Evolutionary conservation across 2,888 invertebrate genomes (phyloP).

Genomic region (Platerodrilus igneus): DNA sequence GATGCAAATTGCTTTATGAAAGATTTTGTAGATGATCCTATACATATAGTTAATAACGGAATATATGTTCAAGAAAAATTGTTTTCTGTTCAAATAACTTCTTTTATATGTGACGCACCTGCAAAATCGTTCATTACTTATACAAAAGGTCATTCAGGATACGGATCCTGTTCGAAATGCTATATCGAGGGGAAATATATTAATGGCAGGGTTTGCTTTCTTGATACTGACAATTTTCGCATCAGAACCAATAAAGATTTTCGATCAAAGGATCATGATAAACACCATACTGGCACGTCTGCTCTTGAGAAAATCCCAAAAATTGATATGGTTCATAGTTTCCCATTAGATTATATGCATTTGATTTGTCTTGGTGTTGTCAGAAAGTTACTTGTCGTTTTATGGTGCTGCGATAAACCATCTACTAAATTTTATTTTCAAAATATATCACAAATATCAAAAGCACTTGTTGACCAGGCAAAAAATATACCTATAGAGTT

Average conservation of each 20-base stretch:
- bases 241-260: neutral
- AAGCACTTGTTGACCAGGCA: too few species aligned
- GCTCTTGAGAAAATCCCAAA: neutral
- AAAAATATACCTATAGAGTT: too few species aligned
- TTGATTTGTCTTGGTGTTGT: neutral
- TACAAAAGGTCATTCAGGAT: neutral
- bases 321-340: neutral
- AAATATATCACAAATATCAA: too few species aligned
- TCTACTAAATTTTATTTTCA: too few species aligned
- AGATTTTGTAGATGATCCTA: too few species aligned
- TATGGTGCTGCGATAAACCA: too few species aligned
- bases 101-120: constrained; percentile 1
- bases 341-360: constrained; percentile 1
- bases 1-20: too few species aligned
- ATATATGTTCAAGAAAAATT: too few species aligned
- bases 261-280: neutral
- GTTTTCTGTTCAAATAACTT: constrained; percentile 3
- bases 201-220: neutral
- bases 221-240: neutral
- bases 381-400: too few species aligned
- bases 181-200: neutral
- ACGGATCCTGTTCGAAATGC: neutral
- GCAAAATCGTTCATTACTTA: neutral
- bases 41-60: too few species aligned
- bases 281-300: constrained; percentile 1